A percentile compares a stretch with the other conserved stretches of the same genome.
phyloP scores from a whole-genome alignment of 2,113 vertebrate genomes.

The Pelvicachromis taeniatus region DNA sequence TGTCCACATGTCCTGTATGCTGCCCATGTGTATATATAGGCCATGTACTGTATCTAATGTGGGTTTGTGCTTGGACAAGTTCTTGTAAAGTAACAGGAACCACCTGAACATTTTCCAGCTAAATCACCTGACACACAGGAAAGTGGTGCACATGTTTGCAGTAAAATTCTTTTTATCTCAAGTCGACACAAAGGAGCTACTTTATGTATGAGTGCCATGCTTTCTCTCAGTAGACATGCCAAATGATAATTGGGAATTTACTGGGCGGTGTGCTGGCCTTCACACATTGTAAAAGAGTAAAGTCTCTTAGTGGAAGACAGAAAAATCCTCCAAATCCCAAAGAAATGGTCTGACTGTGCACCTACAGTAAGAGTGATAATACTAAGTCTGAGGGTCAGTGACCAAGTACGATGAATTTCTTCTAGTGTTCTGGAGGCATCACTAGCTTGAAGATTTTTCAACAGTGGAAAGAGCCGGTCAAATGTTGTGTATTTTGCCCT shows the following conservation, averaged over 20 bases:
- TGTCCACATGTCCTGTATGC: background rate
- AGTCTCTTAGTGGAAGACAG: background rate
- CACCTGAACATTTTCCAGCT: background rate
- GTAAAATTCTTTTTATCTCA: background rate
- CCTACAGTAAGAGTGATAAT: background rate
- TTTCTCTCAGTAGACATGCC: background rate
- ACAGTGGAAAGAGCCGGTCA: background rate
- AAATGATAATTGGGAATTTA: background rate
- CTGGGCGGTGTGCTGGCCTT: background rate
- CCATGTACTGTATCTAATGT: background rate
- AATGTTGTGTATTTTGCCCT: accelerated
- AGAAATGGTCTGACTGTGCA: background rate
- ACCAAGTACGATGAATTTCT: background rate
- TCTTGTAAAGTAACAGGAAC: background rate
- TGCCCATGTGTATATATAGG: background rate
- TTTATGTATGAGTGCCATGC: background rate
- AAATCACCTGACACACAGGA: background rate
- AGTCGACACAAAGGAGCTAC: accelerated
- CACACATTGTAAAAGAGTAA: background rate
- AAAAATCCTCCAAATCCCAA: background rate
- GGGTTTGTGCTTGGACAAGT: background rate
- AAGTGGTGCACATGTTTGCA: accelerated
- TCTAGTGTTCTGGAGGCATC: background rate
- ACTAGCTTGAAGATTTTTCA: background rate
- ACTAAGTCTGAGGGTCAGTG: background rate